These are phyloP conservation scores for Catharus fuscescens DNA, from an alignment of 2,113 vertebrate genomes.

Conservation along the genomic window DNA sequence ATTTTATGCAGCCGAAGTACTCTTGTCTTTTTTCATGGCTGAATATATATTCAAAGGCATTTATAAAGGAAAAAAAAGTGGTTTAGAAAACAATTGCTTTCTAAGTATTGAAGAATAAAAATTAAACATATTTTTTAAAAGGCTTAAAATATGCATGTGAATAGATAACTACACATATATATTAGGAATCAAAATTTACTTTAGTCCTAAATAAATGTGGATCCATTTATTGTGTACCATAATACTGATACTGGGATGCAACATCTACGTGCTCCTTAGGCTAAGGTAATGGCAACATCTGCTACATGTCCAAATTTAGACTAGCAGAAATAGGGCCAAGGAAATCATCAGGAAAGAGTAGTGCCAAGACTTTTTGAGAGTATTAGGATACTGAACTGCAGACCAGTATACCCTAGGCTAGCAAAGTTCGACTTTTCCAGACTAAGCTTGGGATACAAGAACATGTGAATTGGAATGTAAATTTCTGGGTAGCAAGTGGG, in stretches of 20 bases:
- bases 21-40: background rate
- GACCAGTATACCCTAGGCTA: background rate
- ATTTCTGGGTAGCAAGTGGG: background rate
- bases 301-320: background rate
- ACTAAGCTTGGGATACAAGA: background rate
- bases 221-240: fast-evolving
- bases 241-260: background rate
- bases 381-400: background rate
- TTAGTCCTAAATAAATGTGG: background rate
- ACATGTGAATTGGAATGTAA: background rate
- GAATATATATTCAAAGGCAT: background rate
- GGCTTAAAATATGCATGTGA: background rate
- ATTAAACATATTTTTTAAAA: background rate
- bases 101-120: background rate
- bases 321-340: background rate
- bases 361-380: background rate
- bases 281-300: background rate
- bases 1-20: background rate
- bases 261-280: background rate
- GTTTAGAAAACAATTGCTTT: background rate
- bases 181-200: background rate
- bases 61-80: background rate
- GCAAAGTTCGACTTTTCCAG: background rate
- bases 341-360: background rate
- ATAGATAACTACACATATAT: background rate